Conservation (phyloP, 2,113 vertebrate species). For the Ophthalmolycus amberensis region DNA sequence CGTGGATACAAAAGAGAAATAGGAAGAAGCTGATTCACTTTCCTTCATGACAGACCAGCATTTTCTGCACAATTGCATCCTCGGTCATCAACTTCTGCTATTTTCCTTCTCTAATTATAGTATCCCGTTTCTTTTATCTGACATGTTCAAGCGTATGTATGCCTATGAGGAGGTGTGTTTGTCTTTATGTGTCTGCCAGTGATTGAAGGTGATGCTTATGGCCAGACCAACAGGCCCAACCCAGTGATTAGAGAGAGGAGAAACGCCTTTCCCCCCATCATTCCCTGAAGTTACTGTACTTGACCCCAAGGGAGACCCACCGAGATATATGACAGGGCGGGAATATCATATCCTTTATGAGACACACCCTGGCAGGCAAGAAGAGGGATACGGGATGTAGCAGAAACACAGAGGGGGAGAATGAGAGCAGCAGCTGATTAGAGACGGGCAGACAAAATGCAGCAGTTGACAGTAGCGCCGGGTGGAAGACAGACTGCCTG, state of each 20-base stretch:
- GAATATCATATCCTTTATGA: constrained; percentile 23
- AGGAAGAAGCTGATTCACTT: neutral
- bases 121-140: neutral
- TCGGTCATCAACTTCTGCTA: constrained; percentile 26
- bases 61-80: constrained; percentile 4
- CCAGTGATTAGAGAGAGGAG: constrained; percentile 62
- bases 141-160: neutral
- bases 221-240: constrained; percentile 54
- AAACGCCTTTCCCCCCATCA: constrained; percentile 23
- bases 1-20: neutral
- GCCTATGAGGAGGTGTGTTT: constrained; percentile 5
- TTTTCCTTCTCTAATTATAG: constrained; percentile 45
- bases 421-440: neutral
- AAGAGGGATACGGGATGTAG: neutral
- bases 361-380: constrained; percentile 26
- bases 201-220: constrained; percentile 60
- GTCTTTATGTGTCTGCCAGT: constrained; percentile 17
- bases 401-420: neutral
- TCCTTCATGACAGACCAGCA: neutral
- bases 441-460: neutral
- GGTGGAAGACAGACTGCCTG: neutral
- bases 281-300: neutral
- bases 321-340: constrained; percentile 20
- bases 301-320: constrained; percentile 1
- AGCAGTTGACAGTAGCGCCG: neutral